A percentile compares a stretch with the other conserved stretches of the same genome.
phyloP scores from a whole-genome alignment of 2,888 invertebrate genomes.

The Rutpela maculata region DNA sequence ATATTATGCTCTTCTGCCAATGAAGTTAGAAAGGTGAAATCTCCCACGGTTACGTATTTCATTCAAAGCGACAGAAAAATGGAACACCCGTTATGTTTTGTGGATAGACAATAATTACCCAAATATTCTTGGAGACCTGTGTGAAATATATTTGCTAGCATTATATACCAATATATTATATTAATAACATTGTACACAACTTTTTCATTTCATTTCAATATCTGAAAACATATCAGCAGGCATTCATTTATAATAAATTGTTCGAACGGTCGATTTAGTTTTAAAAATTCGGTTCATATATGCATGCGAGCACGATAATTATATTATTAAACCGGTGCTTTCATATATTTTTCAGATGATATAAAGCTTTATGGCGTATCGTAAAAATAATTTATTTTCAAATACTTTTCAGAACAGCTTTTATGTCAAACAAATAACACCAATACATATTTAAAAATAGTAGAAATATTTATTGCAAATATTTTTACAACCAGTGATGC shows the following conservation, averaged over 20 bases:
- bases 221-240: background rate
- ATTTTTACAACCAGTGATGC: background rate
- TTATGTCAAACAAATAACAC: background rate
- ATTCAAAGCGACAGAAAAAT: too few relatives aligned
- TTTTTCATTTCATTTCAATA: background rate
- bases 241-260: background rate
- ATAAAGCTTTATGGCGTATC: slow-evolving; percentile 9
- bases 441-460: background rate
- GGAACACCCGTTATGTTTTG: too few relatives aligned
- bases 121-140: too few relatives aligned
- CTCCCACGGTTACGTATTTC: too few relatives aligned
- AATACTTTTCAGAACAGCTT: slow-evolving; percentile 5
- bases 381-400: slow-evolving; percentile 19
- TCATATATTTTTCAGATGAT: slow-evolving; percentile 16
- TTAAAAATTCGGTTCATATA: background rate
- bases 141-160: too few relatives aligned
- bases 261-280: background rate
- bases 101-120: too few relatives aligned
- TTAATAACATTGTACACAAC: too few relatives aligned
- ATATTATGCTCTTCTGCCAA: too few relatives aligned
- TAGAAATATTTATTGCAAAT: background rate
- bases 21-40: too few relatives aligned
- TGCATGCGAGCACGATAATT: background rate
- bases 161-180: too few relatives aligned
- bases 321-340: background rate